Base-by-base conservation (phyloP, 2,797 vertebrate species). In the Trachops cirrhosus region DNA sequence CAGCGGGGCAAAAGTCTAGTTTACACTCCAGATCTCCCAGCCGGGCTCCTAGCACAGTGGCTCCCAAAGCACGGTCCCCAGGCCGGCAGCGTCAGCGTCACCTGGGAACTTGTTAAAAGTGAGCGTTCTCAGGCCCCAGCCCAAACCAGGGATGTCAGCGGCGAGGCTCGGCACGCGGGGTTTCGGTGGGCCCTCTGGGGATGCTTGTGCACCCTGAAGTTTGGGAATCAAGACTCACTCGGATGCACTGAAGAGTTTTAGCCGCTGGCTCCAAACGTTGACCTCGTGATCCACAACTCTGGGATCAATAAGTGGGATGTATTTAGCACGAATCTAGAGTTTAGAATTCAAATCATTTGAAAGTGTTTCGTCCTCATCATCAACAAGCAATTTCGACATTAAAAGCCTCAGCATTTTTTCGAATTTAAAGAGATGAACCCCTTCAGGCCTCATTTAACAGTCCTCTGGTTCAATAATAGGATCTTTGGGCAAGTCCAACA, bases 351-450 rank as follows among this genome's bases (percentile, higher is more conserved):
- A 90, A 73, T 85, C 21, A 57, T 57, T 77, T 34, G 11, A 86
- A 54, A 79, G 59, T 41, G 16, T 89, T 71, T 84, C 70, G 75
- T 64, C 14, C 24, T 70, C 46, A 67, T 64, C 37, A 57, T n/a
- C 18, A 70, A 39, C 7, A 18, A 19, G 21, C 9, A 85, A 83
- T 2, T 86, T 64, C 41, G 41, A 83, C 26, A 67, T n/a, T 75
- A 94, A 96, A 88, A 54, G 74, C 62, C 3, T 95, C 52, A 50
- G 48, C 11, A n/a, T 37, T 29, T 75, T 57, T 71, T 96, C 26
- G 9, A 44, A 82, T 39, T 79, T 91, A 39, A 89, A 97, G 78
- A 68, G 3, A 57, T 77, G 26, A 64, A 89, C 90, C 57, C 32
- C 10, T 74, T 96, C 39, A 57, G 46, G 24, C 14, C 32, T 79